Evolutionary conservation across 1,140 invertebrate species (phyloP).

Genomic region (Zaprionus ornatus): DNA sequence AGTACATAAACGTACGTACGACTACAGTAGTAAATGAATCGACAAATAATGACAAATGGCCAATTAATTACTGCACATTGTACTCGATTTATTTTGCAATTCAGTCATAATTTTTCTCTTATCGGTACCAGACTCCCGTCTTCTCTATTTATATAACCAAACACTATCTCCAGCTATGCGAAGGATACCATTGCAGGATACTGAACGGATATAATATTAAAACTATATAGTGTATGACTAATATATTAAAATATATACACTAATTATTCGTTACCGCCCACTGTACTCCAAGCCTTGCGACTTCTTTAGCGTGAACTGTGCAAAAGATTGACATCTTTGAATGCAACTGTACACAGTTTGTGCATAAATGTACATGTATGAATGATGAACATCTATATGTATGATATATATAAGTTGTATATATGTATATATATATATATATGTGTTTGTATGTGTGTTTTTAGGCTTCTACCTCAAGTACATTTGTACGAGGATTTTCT

Average conservation of each 20-base stretch:
- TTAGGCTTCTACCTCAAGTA: neutral
- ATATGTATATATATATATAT: neutral
- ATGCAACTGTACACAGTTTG: neutral
- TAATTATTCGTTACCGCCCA: neutral
- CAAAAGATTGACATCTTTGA: neutral
- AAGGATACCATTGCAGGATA: too few species aligned
- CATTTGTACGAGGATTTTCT: neutral
- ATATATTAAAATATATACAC: neutral
- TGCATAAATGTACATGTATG: neutral
- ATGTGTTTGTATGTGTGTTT: neutral
- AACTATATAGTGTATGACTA: too few species aligned
- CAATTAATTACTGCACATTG: constrained; percentile 7
- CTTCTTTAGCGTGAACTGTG: neutral
- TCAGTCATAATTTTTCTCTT: constrained; percentile 3
- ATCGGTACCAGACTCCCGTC: neutral
- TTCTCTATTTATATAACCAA: too few species aligned
- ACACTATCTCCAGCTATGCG: neutral
- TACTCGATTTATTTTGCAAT: neutral
- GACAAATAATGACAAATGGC: constrained; percentile 6
- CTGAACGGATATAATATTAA: too few species aligned
- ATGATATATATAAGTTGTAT: neutral
- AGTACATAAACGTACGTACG: neutral
- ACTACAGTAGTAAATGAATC: neutral
- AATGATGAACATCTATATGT: neutral
- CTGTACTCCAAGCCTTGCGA: neutral